Evolutionary conservation across 2,113 vertebrate species (phyloP).

Genomic region (Numenius arquata): DNA sequence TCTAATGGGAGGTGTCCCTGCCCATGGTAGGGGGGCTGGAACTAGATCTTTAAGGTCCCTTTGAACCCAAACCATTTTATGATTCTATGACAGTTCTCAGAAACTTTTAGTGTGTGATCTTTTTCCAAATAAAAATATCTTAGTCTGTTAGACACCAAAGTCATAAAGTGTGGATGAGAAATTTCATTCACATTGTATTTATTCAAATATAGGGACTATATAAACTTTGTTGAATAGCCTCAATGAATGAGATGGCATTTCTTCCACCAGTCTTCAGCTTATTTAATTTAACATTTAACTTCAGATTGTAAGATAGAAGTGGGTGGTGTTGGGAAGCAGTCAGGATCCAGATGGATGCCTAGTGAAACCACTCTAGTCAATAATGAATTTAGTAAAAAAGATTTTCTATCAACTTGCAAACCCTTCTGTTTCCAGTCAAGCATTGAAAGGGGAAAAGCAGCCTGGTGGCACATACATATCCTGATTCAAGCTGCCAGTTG

Average conservation of each 20-base stretch:
- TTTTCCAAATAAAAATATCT: not conserved
- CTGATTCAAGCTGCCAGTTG: not conserved
- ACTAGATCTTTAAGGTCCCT: not conserved
- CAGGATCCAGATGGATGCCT: constrained; percentile 14
- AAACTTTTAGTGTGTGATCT: not conserved
- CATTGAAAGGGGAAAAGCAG: not conserved
- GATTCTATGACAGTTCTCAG: not conserved
- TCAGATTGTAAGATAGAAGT: constrained; percentile 5
- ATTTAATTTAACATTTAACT: constrained; percentile 20
- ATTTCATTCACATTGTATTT: not conserved
- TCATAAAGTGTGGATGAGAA: not conserved
- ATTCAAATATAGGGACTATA: not conserved
- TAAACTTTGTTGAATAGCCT: not conserved
- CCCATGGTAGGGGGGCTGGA: not conserved
- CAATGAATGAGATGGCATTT: not conserved
- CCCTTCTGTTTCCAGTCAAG: constrained; percentile 40
- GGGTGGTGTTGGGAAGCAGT: constrained; percentile 20
- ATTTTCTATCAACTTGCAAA: not conserved
- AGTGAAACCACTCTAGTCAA: constrained; percentile 12
- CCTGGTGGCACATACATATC: not conserved
- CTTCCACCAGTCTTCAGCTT: not conserved
- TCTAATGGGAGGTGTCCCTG: not conserved
- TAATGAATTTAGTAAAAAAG: constrained; percentile 41
- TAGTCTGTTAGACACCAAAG: not conserved
- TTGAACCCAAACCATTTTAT: not conserved